Conservation (phyloP, 2,888 invertebrate species). For the Sphaerophoria taeniata region DNA sequence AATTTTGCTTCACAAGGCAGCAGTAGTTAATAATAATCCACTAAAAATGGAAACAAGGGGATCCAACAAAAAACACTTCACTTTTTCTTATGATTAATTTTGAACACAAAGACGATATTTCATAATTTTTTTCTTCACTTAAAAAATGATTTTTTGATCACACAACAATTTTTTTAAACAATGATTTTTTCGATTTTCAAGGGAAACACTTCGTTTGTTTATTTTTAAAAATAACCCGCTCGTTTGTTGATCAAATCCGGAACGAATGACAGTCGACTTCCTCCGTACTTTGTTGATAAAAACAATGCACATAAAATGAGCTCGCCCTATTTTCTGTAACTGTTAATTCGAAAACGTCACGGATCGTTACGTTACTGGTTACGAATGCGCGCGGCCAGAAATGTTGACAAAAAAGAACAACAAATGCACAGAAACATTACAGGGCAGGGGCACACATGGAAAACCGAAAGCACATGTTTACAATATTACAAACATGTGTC, state of each 20-base stretch:
- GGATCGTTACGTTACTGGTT: constrained; percentile 56
- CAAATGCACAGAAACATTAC: constrained; percentile 24
- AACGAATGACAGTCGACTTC: constrained; percentile 46
- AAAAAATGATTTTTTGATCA: constrained; percentile 36
- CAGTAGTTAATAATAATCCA: constrained; percentile 46
- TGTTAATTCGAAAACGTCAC: constrained; percentile 58
- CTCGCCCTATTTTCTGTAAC: constrained; percentile 57
- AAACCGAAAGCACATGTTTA: constrained; percentile 54
- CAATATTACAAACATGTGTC: constrained; percentile 63
- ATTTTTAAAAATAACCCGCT: constrained; percentile 40
- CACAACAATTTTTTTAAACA: not conserved
- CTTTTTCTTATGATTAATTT: not conserved
- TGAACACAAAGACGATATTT: constrained; percentile 6
- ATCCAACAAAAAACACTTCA: constrained; percentile 34
- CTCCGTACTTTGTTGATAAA: constrained; percentile 12
- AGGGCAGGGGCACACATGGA: not conserved
- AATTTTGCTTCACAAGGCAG: not conserved
- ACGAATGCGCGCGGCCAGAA: constrained; percentile 43
- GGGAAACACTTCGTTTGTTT: constrained; percentile 11
- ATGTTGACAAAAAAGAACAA: constrained; percentile 21
- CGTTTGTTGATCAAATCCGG: constrained; percentile 45
- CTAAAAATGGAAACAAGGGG: not conserved
- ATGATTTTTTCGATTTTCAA: constrained; percentile 32
- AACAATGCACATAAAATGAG: constrained; percentile 10
- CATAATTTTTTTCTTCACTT: constrained; percentile 40